Base-by-base conservation (phyloP, 2,888 invertebrate species). In the Eugnorisma glareosa region DNA sequence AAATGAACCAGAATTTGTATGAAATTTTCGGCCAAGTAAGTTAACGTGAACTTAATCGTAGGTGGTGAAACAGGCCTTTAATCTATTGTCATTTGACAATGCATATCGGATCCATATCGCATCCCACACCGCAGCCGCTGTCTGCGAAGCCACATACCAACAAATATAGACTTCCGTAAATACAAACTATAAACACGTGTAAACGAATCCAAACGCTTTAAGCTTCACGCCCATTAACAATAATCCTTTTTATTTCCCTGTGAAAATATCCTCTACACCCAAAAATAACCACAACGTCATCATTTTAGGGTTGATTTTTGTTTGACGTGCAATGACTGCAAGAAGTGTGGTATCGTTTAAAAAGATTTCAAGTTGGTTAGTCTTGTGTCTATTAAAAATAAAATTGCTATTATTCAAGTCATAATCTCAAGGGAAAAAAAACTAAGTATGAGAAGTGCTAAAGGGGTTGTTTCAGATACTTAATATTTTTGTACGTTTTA, bases 161-260 rank as follows among this genome's bases (percentile, higher is more conserved):
- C 88, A 87, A 82, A 91, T 88, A 90, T 92, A 92, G 91, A 90
- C 87, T 89, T 89, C 91, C 89, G 90, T 90, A 91, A 89, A 91
- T 89, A 89, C 86, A 86, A 89, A 90, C 90, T 91, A 89, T 91
- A 93, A 93, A 93, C 95, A 95, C 91, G 90, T 95, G 94, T 94
- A 91, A 91, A 91, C 85, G 90, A 81, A 90, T 90, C 85, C 89
- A 82, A 90, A 87, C 85, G 89, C 90, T 92, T 92, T 92, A 92
- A 93, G 92, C 91, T 89, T 87, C 88, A 84, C 73, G 90, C 85
- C 91, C 92, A 94, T 94, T 95, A 93, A 93, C 92, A 91, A 92
- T 95, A 95, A 95, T 95, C 95, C 94, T 93, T 93, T 93, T 92
- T 91, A 93, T 92, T 93, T 91, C 88, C 88, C 77, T 78, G 86